phyloP scores from a whole-genome alignment of 2,888 invertebrate genomes.

The Scaptomyza polygonia region DNA sequence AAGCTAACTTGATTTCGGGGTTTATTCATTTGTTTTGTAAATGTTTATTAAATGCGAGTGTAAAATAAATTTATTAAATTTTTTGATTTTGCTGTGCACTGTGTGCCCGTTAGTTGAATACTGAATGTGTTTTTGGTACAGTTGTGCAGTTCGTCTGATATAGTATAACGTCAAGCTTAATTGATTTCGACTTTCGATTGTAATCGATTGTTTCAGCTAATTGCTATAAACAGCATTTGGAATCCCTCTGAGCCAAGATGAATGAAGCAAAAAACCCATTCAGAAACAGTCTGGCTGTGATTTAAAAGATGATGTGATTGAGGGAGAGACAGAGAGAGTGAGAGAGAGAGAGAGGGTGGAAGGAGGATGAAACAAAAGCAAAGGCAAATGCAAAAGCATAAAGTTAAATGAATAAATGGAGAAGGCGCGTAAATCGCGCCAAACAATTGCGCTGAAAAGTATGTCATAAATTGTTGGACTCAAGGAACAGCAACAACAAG shows the following conservation, averaged over 20 bases:
- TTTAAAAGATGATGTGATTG: constrained; percentile 6
- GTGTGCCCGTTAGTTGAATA: no score
- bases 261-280: constrained; percentile 22
- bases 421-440: constrained; percentile 76
- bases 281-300: constrained; percentile 11
- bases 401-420: constrained; percentile 15
- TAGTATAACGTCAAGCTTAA: no score
- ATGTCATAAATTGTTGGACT: constrained; percentile 79
- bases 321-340: no score
- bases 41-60: no score
- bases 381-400: constrained; percentile 3
- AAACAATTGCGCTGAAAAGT: constrained; percentile 79
- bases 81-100: no score
- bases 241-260: background rate
- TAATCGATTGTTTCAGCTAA: constrained; percentile 55
- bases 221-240: constrained; percentile 23
- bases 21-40: no score
- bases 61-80: no score
- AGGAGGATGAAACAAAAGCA: background rate
- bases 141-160: no score
- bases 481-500: constrained; percentile 25
- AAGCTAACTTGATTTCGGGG: no score
- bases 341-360: constrained; percentile 30
- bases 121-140: no score
- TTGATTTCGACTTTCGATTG: constrained; percentile 16